Percentiles rank a stretch among this genome's conserved stretches.
Evolutionary conservation across 2,797 vertebrate species (phyloP).

Genomic region (Clamator glandarius): DNA sequence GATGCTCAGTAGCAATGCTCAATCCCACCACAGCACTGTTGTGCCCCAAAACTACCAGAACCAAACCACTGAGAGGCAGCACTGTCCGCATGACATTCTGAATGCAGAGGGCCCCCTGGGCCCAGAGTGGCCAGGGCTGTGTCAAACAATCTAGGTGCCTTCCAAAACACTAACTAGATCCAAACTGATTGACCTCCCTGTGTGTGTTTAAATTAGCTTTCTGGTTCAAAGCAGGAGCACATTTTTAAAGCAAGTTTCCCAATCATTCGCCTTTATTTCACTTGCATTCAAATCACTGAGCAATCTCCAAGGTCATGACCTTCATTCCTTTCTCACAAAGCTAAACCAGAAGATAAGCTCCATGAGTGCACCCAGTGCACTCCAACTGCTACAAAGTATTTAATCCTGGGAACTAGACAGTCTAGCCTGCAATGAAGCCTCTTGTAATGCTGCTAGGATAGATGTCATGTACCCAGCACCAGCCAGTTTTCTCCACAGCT

Average conservation of each 20-base stretch:
- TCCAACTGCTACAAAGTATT: not conserved
- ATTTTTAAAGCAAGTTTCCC: not conserved
- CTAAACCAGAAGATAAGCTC: not conserved
- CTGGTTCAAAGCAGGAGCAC: not conserved
- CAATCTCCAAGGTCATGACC: not conserved
- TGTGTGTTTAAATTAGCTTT: not conserved
- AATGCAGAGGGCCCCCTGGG: rapidly evolving
- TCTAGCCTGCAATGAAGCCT: not conserved
- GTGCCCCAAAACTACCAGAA: not conserved
- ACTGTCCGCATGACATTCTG: rapidly evolving
- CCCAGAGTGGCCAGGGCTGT: not conserved
- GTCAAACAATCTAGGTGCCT: not conserved
- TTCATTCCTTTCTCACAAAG: not conserved
- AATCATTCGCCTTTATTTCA: not conserved
- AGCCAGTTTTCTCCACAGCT: not conserved
- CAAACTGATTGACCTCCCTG: not conserved
- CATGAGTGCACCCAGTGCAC: not conserved
- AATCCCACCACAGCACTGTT: rapidly evolving
- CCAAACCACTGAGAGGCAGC: not conserved
- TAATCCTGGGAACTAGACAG: not conserved
- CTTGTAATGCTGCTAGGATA: not conserved
- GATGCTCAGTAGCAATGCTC: not conserved
- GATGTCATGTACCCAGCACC: not conserved
- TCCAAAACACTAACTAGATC: not conserved
- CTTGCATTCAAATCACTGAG: not conserved